Conservation (phyloP, 2,113 vertebrate species). For the Hoplias malabaricus region DNA sequence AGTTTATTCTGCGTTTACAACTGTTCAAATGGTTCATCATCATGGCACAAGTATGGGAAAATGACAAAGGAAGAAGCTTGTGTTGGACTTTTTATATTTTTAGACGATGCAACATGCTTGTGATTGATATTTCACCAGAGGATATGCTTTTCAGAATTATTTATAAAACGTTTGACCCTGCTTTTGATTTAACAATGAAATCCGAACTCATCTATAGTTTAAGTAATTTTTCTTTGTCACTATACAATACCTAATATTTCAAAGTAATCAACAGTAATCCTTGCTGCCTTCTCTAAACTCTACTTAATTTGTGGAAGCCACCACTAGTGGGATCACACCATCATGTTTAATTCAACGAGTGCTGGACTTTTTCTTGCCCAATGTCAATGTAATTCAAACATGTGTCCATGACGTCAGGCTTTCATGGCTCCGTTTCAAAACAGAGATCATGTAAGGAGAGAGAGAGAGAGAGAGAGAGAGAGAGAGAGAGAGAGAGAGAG, state of each 20-base stretch:
- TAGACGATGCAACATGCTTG: too few species aligned
- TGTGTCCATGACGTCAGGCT: conserved; percentile 1
- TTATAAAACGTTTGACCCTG: too few species aligned
- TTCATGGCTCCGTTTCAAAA: conserved; percentile 23
- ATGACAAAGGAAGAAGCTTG: neutral
- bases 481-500: conserved; percentile 17
- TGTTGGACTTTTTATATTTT: too few species aligned
- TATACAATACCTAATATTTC: too few species aligned
- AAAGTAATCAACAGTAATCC: too few species aligned
- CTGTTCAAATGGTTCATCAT: neutral
- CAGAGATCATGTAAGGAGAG: conserved; percentile 21
- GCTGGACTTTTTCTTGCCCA: neutral
- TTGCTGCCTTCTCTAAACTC: too few species aligned
- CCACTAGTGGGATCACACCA: neutral
- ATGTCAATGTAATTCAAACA: conserved; percentile 15
- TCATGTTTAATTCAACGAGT: neutral
- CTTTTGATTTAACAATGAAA: too few species aligned
- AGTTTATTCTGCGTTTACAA: neutral
- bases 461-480: conserved; percentile 1
- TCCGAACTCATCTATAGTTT: too few species aligned
- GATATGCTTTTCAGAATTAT: too few species aligned
- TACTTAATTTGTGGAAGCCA: too few species aligned
- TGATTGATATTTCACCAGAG: neutral
- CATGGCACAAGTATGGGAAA: neutral
- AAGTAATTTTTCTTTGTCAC: too few species aligned